Evolutionary conservation across 2,113 vertebrate species (phyloP).

Genomic region (Hippolais icterina): DNA sequence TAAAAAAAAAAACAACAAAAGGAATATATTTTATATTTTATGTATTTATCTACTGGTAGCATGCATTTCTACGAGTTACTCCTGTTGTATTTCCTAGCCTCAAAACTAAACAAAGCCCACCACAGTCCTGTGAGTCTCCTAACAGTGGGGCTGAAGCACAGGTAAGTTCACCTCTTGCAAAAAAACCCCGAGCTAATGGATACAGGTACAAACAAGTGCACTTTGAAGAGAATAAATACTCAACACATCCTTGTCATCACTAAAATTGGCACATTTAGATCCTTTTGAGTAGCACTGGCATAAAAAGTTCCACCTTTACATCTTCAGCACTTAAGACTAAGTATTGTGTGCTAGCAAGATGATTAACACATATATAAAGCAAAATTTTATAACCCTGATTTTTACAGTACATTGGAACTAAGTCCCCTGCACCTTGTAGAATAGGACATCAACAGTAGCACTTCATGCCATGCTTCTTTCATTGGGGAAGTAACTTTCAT

Average conservation of each 20-base stretch:
- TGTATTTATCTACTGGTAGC: background rate
- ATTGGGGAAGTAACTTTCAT: background rate
- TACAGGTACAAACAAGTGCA: background rate
- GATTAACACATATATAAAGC: background rate
- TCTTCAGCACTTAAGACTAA: background rate
- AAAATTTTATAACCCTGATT: background rate
- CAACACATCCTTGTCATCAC: background rate
- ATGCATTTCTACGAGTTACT: background rate
- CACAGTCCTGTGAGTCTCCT: background rate
- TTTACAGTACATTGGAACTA: background rate
- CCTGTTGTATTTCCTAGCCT: background rate
- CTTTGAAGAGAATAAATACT: background rate
- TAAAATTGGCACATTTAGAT: background rate
- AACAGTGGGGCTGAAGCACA: constrained; percentile 34
- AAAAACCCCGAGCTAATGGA: background rate
- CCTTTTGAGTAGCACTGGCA: background rate
- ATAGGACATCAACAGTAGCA: background rate
- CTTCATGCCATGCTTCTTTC: background rate
- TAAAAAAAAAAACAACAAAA: background rate
- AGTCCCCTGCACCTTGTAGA: background rate
- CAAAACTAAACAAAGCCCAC: background rate
- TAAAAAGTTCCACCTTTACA: background rate
- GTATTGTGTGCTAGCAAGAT: background rate
- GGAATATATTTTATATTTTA: background rate
- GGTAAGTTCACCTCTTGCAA: background rate